Base-by-base conservation (phyloP, 2,888 invertebrate genomes). In the Ctena decussata region DNA sequence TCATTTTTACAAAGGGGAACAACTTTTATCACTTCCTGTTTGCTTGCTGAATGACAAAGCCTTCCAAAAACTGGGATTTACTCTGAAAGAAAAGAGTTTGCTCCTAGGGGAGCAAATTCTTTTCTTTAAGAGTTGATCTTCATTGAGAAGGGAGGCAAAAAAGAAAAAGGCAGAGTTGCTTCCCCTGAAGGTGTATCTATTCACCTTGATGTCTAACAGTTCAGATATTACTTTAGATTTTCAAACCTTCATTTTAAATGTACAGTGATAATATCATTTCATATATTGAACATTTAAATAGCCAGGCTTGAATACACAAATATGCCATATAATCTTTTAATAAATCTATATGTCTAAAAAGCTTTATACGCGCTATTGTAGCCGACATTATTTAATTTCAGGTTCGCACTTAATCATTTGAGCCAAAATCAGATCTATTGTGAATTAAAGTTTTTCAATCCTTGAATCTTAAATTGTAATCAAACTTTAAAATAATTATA, bases 271-370 rank as follows among this genome's bases (percentile, higher is more conserved):
- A 65, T 65, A 65, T 65, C 65, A 65, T 18, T 18, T 2, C 24
- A 65, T 65, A 65, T 35, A 65, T 65, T 65, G 65, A 65, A 65
- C 65, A 65, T 65, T 65, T 65, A 65, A 46, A 65, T 65, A 65
- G 30, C 18, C 35, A 30, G 35, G 35, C 32, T 30, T 65, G 65
- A 65, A 65, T 65, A 65, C 65, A 2, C 35, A 65, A 65, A 65
- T 65, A 65, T 65, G 65, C 35, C 65, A 35, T 24, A 11, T 65
- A 65, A 65, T 65, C 65, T 65, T 65, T 65, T 65, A 65, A 65
- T 65, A 65, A 65, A 65, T 65, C 65, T 65, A 65, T 65, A 24
- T 65, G 65, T 65, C 65, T 24, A 65, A 65, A 65, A 65, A 30
- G 53, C 53, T 11, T 35, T 65, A 65, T 65, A 65, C 2, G 6